Conservation (phyloP, 1,140 invertebrate genomes). For the Euwallacea fornicatus region DNA sequence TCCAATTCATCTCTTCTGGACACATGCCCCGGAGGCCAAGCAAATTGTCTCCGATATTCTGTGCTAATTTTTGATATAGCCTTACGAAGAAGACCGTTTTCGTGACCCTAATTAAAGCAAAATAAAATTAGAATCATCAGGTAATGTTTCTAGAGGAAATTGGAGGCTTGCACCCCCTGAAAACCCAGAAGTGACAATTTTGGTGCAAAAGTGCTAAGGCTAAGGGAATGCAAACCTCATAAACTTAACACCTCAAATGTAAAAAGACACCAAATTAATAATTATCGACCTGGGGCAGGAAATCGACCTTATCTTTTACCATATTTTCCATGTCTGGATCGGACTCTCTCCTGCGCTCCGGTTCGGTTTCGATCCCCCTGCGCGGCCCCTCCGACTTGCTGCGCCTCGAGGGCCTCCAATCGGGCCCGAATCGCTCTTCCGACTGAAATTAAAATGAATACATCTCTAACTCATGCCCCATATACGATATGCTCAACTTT, state of each 20-base stretch:
- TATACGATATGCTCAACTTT: constrained; percentile 15
- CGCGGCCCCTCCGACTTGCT: constrained; percentile 73
- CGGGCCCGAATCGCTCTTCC: constrained; percentile 57
- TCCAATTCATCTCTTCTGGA: constrained; percentile 55
- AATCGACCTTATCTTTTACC: constrained; percentile 46
- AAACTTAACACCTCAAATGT: background rate
- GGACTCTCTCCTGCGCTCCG: constrained; percentile 46
- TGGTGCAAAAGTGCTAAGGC: too few relatives aligned
- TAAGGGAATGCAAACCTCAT: too few relatives aligned
- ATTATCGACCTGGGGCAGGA: constrained; percentile 18
- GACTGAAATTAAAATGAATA: constrained; percentile 60
- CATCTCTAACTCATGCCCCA: constrained; percentile 47
- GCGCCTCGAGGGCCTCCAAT: constrained; percentile 59
- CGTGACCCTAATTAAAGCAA: constrained; percentile 44
- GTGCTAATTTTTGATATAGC: constrained; percentile 76
- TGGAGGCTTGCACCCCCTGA: too few relatives aligned
- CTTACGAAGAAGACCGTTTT: constrained; percentile 64
- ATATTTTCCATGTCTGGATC: constrained; percentile 53
- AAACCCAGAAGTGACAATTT: too few relatives aligned
- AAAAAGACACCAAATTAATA: constrained; percentile 2
- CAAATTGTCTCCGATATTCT: constrained; percentile 85
- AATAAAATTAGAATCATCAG: background rate
- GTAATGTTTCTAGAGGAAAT: background rate
- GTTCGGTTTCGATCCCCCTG: constrained; percentile 54
- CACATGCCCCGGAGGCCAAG: constrained; percentile 75